Percentiles rank a stretch among this genome's conserved stretches.
These are phyloP conservation scores for Phaethon lepturus DNA, from an alignment of 2,113 vertebrate genomes.

Conservation along the genomic window DNA sequence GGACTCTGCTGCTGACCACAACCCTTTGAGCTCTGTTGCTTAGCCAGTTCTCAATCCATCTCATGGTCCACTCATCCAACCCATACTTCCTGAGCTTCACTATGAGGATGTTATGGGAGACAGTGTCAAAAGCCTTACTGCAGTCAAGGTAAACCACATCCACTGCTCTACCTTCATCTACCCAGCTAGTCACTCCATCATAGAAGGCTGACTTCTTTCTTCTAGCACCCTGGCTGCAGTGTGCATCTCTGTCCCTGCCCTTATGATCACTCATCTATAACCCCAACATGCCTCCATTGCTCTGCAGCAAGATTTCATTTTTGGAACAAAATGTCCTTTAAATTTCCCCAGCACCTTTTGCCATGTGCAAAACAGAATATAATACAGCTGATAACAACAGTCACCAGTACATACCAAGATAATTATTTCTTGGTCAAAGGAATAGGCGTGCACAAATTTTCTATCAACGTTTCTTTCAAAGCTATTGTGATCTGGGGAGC, in stretches of 20 bases:
- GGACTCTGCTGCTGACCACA: too few species aligned
- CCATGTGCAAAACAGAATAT: background rate
- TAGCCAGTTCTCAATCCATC: too few species aligned
- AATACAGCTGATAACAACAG: background rate
- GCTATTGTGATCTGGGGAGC: background rate
- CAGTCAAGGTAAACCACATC: too few species aligned
- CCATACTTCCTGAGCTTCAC: too few species aligned
- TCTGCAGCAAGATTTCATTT: background rate
- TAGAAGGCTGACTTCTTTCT: background rate
- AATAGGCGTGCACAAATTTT: background rate
- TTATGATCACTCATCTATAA: accelerated
- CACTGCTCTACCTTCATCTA: too few species aligned
- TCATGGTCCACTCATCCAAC: too few species aligned
- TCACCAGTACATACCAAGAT: background rate
- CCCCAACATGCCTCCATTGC: accelerated
- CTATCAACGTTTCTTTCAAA: background rate
- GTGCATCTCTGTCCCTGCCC: background rate
- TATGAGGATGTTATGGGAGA: too few species aligned
- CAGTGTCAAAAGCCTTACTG: too few species aligned
- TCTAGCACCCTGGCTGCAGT: background rate
- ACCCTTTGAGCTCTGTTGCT: too few species aligned
- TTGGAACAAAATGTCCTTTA: background rate
- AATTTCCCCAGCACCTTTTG: background rate
- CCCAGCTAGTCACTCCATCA: too few species aligned
- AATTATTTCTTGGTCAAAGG: background rate